Base-by-base conservation (phyloP, 2,888 invertebrate genomes). In the Hydrotaea diabolus region DNA sequence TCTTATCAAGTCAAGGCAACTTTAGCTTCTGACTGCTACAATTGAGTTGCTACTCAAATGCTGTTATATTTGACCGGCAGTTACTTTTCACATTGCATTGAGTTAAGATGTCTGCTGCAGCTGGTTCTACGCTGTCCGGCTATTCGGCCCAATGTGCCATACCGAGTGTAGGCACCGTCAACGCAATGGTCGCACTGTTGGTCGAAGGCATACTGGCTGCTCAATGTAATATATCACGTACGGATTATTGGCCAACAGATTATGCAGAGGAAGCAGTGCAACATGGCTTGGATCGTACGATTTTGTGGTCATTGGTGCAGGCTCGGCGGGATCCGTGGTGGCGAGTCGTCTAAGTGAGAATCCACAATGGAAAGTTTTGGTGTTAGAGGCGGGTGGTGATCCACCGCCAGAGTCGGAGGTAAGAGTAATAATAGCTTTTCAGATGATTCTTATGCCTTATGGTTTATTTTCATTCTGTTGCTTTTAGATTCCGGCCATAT, bases 161-260 rank as follows among this genome's bases (percentile, higher is more conserved):
- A 36, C 84, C 84, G 23, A 89, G 89, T 80, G 84, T 87, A 21
- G 90, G 90, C 0, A 15, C 83, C 8, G 82, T 86, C 2, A 90
- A 89, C n/a, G 92, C 87, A 91, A 71, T 94, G 59, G 94, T 95
- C 81, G 0, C 90, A 0, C 13, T 80, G 1, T 90, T 95, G 0
- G 87, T 96, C 43, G 94, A 94, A 86, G 92, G 94, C 0, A 89
- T 96, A 36, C 88, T 95, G 15, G 90, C 93, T 0, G 93, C 94
- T 0, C 94, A 95, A 87, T 95, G 95, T 87, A 91, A 93, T 0
- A 87, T 95, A 26, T 92, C 92, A 1, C 92, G 93, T 0, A 92
- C 93, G 72, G 92, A 92, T 2, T 83, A 92, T 11, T 95, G 94
- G 93, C 94, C 95, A 0, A 88, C 87, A 13, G 94, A 95, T 82